phyloP scores from a whole-genome alignment of 1,140 invertebrate species.

The Anastrepha obliqua region DNA sequence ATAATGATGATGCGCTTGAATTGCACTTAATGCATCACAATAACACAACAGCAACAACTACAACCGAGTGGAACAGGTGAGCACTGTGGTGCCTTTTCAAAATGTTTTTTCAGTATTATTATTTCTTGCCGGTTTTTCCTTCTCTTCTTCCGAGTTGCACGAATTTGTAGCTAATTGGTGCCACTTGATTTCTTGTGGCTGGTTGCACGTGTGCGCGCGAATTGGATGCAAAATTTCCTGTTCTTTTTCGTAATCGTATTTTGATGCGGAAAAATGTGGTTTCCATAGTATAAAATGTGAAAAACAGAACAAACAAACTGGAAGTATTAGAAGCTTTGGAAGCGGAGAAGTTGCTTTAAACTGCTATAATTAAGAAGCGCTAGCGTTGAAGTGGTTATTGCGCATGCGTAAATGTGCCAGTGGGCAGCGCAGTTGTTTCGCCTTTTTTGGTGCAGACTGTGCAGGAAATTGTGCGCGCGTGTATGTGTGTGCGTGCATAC shows the following conservation, averaged over 20 bases:
- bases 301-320: background rate
- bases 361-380: conserved; percentile 1
- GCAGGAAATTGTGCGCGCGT: background rate
- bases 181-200: background rate
- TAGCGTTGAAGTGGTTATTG: background rate
- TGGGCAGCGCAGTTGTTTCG: conserved; percentile 7
- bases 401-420: background rate
- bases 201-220: conserved; percentile 16
- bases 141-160: background rate
- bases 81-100: background rate
- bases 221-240: conserved; percentile 40
- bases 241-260: conserved; percentile 45
- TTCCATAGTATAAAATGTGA: background rate
- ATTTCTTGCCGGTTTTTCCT: background rate
- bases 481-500: background rate
- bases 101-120: background rate
- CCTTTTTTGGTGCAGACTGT: conserved; percentile 6
- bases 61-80: background rate
- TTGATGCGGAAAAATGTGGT: conserved; percentile 20
- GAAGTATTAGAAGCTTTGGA: background rate
- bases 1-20: conserved; percentile 30
- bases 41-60: background rate
- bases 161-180: background rate
- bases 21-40: conserved; percentile 20
- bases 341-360: background rate